phyloP scores from a whole-genome alignment of 2,888 invertebrate genomes.

The Andrena trimmerana region DNA sequence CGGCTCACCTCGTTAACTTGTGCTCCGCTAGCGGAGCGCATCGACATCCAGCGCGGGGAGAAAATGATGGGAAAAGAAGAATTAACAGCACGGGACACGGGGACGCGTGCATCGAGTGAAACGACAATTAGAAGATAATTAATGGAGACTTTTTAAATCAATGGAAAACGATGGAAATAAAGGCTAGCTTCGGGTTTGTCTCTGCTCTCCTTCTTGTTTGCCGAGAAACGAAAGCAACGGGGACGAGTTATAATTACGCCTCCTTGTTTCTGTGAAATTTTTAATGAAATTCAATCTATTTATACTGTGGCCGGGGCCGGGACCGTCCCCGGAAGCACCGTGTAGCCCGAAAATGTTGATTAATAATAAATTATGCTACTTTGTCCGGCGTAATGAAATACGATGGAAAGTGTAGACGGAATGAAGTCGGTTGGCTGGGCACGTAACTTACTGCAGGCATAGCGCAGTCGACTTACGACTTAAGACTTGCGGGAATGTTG shows the following conservation, averaged over 20 bases:
- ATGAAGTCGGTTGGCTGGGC: constrained; percentile 5
- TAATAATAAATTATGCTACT: constrained; percentile 2
- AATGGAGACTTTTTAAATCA: constrained; percentile 63
- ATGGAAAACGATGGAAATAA: constrained; percentile 4
- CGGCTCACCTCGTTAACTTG: constrained; percentile 82
- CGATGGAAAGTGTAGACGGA: constrained; percentile 1
- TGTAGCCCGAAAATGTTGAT: neutral
- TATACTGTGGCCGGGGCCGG: no score
- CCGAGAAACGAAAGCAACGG: neutral
- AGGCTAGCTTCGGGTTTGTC: neutral
- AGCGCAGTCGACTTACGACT: constrained; percentile 26
- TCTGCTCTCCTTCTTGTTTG: neutral
- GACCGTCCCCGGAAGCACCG: no score
- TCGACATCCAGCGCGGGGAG: constrained; percentile 11
- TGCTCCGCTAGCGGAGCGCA: constrained; percentile 54
- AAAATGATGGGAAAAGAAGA: constrained; percentile 3
- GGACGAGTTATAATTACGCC: neutral
- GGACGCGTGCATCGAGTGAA: constrained; percentile 63
- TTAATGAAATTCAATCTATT: no score
- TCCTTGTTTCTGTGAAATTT: no score
- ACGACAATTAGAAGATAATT: constrained; percentile 77
- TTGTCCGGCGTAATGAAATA: constrained; percentile 17
- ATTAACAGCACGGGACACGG: constrained; percentile 5
- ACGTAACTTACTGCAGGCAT: neutral
- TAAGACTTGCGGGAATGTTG: constrained; percentile 28